Evolutionary conservation across 2,888 invertebrate genomes (phyloP), one percentile per base, ranked within the genome.

Genomic region (Choreutis nemorana): DNA sequence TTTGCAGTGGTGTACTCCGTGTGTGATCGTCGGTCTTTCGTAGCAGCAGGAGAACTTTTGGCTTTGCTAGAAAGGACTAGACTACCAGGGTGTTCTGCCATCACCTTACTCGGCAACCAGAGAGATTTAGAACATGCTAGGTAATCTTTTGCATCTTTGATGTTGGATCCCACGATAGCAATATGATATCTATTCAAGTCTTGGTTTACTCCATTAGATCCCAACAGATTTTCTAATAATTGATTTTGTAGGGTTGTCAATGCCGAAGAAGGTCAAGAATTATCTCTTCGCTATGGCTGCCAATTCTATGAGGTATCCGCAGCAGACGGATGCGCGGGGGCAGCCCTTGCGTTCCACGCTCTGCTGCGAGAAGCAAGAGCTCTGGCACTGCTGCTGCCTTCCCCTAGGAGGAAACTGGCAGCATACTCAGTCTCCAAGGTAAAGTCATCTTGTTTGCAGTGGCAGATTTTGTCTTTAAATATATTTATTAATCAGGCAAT

Each of bases 221-320:
- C n/a, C n/a, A n/a, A n/a, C n/a, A n/a, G n/a, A n/a, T n/a, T 18
- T 18, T 18, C 18, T 6, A 18, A 18, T 18, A 18, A 18, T 18
- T 18, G 8, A 9, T 45, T 41, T 40, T 56, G 48, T 64, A 89
- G 89, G 59, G 85, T 85, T 68, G 86, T 90, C 29, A 87, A 87
- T 50, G 89, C 90, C 22, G 89, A 90, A 56, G 90, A 89, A 49
- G 90, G 90, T 22, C 90, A 90, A 48, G 90, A 90, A 60, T 56
- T 90, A 39, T 90, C 90, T 8, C 64, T 90, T 45, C 84, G 87
- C 39, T 90, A 84, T 57, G 87, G 89, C 23, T 90, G 90, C 50
- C 90, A 90, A 64, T 91, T 91, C 67, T 90, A 90, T 67, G 91
- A 91, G 67, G 89, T 91, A 33, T 90, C 90, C 32, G 91, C 90